Evolutionary conservation across 2,797 vertebrate species (phyloP).

Genomic region (Fringilla coelebs): DNA sequence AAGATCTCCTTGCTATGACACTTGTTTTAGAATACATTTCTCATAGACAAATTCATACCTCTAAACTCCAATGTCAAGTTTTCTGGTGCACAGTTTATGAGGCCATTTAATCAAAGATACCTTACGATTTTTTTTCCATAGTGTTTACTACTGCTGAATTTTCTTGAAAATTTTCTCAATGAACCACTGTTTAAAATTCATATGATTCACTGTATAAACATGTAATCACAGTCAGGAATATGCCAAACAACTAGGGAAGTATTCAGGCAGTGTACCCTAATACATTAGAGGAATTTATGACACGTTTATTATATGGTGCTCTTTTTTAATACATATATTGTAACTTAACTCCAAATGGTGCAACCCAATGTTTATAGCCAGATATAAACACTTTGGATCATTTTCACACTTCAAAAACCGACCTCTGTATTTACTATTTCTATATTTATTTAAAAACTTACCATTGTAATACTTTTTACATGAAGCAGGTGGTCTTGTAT

Average conservation of each 20-base stretch:
- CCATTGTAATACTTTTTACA: neutral
- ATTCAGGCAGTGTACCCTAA: rapidly evolving
- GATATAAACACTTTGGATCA: neutral
- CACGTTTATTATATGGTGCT: neutral
- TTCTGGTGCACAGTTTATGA: neutral
- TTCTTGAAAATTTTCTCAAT: neutral
- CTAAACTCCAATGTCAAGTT: neutral
- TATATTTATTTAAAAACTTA: neutral
- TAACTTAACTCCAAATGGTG: neutral
- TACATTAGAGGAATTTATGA: neutral
- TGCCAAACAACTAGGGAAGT: neutral
- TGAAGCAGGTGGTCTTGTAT: neutral
- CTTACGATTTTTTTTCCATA: neutral
- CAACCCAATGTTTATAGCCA: neutral
- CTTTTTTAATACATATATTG: neutral
- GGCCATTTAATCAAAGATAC: neutral
- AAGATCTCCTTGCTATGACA: neutral
- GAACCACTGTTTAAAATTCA: neutral
- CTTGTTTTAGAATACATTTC: neutral
- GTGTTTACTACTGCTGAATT: neutral
- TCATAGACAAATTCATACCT: neutral
- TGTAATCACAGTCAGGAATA: neutral
- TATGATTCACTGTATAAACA: neutral
- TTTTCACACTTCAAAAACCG: neutral
- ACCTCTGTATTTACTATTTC: neutral